These are phyloP conservation scores for Channa argus DNA, from an alignment of 2,113 vertebrate genomes.

Conservation along the genomic window DNA sequence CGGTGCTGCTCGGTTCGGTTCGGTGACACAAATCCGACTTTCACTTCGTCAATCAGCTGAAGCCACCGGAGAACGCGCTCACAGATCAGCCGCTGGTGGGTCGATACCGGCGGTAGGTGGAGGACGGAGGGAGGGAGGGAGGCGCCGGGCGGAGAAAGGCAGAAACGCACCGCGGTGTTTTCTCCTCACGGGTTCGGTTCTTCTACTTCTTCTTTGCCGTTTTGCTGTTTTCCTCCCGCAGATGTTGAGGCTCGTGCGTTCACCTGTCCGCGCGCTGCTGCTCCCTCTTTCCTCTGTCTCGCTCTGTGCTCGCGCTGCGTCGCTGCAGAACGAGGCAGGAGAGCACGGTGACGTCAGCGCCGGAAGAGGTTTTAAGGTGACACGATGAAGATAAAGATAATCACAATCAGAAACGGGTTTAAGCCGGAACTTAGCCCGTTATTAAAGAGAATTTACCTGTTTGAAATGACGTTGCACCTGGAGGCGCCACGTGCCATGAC, in stretches of 20 bases:
- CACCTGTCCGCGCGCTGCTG: slow-evolving; percentile 64
- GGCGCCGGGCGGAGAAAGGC: slow-evolving; percentile 5
- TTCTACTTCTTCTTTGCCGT: slow-evolving; percentile 9
- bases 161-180: not conserved
- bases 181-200: not conserved
- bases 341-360: slow-evolving; percentile 67
- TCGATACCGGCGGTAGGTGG: slow-evolving; percentile 25
- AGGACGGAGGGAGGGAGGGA: slow-evolving; percentile 1
- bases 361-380: slow-evolving; percentile 46
- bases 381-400: not conserved
- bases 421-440: no score
- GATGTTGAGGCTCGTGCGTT: slow-evolving; percentile 62
- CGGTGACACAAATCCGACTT: not conserved
- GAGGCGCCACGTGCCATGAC: no score
- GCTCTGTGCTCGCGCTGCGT: slow-evolving; percentile 34
- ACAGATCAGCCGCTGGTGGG: slow-evolving; percentile 8
- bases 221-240: slow-evolving; percentile 41
- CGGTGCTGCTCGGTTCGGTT: slow-evolving; percentile 2
- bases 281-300: slow-evolving; percentile 20
- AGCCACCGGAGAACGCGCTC: slow-evolving; percentile 14
- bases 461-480: no score
- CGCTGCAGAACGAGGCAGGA: slow-evolving; percentile 57
- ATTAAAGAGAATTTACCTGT: no score
- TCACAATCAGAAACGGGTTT: not conserved
- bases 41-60: slow-evolving; percentile 22